Base-by-base conservation (phyloP, 2,888 invertebrate genomes). In the Nephrotoma appendiculata region DNA sequence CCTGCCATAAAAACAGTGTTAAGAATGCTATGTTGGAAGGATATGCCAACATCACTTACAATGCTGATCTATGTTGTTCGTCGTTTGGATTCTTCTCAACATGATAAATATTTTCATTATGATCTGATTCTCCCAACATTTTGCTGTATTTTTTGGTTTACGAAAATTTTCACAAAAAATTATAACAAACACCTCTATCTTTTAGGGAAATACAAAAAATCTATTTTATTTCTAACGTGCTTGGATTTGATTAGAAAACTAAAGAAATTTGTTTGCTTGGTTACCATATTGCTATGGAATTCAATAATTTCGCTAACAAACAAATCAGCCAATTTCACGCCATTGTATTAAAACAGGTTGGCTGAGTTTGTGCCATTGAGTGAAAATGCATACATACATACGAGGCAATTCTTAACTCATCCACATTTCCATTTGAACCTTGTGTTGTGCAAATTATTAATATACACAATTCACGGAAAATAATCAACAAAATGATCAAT, bases 51-150 rank as follows among this genome's bases (percentile, higher is more conserved):
- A 52, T 6, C 86, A 71, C 85, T 87, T 90, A 92, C 93, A 92
- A 93, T 71, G 93, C 93, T 2, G 93, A 92, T 89, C 92, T 93
- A 19, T 92, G 92, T 45, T 92, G 92, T 83, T 92, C 91, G 83
- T 92, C 92, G 43, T 92, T 91, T 45, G 92, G 92, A 88, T 92
- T 92, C 88, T 92, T 92, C 86, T 93, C 92, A 87, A 94, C 93
- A 86, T 93, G 92, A 89, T 94, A 94, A 89, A 95, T 95, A 88
- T 93, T 93, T 92, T 95, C 95, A 89, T 95, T 90, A 89, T 95
- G 95, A 45, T 93, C 89, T n/a, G 19, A 19, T 42, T 31, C 71
- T 31, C 4, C 31, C 11, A 71, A 57, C 52, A 57, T 57, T 1
- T 31, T 7, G 71, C 44, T 71, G 31, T 71, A 31, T 9, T 5